Conservation (phyloP, 2,113 vertebrate species). For the Canis aureus region DNA sequence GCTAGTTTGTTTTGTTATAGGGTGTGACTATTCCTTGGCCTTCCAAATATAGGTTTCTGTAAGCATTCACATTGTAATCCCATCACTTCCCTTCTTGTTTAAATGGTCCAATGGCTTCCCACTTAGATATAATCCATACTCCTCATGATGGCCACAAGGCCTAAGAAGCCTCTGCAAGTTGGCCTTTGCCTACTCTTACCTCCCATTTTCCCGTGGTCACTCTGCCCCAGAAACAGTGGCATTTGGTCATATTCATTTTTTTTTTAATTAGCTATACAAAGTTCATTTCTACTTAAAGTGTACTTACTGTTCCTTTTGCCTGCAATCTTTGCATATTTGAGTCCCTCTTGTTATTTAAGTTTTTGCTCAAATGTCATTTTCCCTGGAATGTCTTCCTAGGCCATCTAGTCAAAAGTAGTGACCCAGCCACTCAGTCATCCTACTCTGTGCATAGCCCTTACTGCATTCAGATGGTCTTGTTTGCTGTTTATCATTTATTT, state of each 20-base stretch:
- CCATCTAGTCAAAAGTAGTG: neutral
- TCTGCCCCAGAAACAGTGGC: neutral
- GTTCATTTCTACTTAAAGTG: neutral
- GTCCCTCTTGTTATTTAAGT: neutral
- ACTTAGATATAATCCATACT: neutral
- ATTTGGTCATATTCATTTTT: neutral
- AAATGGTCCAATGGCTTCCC: neutral
- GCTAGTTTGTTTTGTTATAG: neutral
- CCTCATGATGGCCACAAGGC: neutral
- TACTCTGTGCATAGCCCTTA: neutral
- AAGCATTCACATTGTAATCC: neutral
- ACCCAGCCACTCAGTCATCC: neutral
- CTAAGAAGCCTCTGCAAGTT: neutral
- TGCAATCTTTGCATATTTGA: neutral
- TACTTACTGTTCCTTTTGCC: neutral
- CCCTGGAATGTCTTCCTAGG: neutral
- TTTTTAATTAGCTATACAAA: neutral
- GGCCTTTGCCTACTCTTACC: neutral
- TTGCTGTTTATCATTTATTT: neutral
- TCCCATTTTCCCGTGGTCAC: neutral
- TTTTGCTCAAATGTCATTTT: slow-evolving; percentile 9
- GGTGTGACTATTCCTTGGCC: neutral
- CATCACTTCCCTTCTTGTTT: neutral
- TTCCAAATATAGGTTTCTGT: neutral
- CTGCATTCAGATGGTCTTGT: neutral